These are phyloP conservation scores for Heliornis fulica DNA, from an alignment of 2,113 vertebrate species.

Conservation along the genomic window DNA sequence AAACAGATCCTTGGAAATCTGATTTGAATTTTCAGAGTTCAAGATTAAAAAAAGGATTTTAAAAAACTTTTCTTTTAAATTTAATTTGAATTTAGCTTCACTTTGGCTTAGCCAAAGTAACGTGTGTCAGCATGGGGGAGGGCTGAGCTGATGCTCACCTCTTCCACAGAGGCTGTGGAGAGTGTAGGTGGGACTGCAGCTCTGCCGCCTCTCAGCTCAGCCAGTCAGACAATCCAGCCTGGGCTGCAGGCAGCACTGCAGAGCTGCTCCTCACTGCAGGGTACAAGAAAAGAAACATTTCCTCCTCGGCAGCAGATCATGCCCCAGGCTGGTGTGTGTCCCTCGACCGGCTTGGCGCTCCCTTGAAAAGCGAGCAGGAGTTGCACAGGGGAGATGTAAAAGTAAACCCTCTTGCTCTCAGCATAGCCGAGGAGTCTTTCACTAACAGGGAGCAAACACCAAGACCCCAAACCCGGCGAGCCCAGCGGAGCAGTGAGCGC, in stretches of 20 bases:
- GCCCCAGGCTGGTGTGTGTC: fast-evolving
- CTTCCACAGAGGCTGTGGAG: background rate
- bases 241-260: background rate
- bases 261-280: background rate
- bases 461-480: fast-evolving
- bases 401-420: background rate
- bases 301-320: background rate
- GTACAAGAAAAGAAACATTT: background rate
- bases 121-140: fast-evolving
- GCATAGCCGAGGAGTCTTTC: background rate
- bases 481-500: fast-evolving
- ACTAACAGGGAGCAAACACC: background rate
- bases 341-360: background rate
- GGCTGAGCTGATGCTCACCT: background rate
- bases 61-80: background rate
- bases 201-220: background rate
- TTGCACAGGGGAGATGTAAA: background rate
- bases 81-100: background rate
- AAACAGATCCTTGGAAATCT: background rate
- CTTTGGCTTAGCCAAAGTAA: background rate
- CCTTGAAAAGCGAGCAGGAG: background rate
- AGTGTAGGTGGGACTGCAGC: background rate
- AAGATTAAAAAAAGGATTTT: fast-evolving
- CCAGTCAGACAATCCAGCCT: background rate
- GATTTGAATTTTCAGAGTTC: background rate